phyloP scores from a whole-genome alignment of 2,113 vertebrate species.

The Coturnix japonica region DNA sequence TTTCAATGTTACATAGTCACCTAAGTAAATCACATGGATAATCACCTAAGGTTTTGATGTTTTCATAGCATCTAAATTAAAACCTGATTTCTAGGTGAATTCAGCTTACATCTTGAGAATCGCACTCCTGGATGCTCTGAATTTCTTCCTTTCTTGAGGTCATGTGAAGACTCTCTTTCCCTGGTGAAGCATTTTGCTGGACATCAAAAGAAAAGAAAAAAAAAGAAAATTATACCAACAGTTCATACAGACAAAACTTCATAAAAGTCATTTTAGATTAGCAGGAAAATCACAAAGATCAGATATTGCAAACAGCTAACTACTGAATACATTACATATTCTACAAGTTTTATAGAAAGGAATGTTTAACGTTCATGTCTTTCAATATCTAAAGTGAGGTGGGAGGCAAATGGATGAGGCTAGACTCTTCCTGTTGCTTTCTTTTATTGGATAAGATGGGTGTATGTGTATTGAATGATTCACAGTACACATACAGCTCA shows the following conservation, averaged over 20 bases:
- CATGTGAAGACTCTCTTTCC: slow-evolving; percentile 29
- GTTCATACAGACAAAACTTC: background rate
- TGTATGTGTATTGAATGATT: background rate
- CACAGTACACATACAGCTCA: background rate
- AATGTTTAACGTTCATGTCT: too few relatives aligned
- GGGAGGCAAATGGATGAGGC: too few relatives aligned
- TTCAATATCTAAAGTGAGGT: too few relatives aligned
- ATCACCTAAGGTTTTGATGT: background rate
- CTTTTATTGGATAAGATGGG: background rate
- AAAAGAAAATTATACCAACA: background rate
- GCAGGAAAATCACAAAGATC: background rate
- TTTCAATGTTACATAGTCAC: background rate
- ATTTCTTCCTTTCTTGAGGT: slow-evolving; percentile 65
- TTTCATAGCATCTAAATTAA: background rate
- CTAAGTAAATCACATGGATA: background rate
- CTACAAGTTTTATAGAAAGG: background rate
- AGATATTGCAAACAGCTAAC: background rate
- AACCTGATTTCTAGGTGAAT: background rate
- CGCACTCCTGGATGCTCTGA: slow-evolving; percentile 52
- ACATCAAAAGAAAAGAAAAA: background rate
- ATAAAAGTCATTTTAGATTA: background rate
- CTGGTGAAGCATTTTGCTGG: slow-evolving; percentile 39
- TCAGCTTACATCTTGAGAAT: slow-evolving; percentile 77
- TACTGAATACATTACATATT: background rate
- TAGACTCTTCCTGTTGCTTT: too few relatives aligned